Conservation (phyloP, 1,140 invertebrate genomes). For the Panulirus ornatus region DNA sequence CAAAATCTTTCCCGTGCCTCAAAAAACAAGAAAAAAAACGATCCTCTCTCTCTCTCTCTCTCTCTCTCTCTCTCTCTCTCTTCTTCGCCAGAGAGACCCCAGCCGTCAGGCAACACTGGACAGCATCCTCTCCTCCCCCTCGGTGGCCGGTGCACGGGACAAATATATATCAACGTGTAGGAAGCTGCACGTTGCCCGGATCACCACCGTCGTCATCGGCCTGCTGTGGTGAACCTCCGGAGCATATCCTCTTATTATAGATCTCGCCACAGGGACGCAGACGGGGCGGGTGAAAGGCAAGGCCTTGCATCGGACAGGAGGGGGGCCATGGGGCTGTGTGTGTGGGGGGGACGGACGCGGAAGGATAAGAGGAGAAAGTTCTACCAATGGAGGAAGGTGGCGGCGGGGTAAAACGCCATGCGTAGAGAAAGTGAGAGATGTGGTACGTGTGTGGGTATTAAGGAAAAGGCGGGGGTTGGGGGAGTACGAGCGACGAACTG, state of each 20-base stretch:
- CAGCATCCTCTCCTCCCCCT: too few species aligned
- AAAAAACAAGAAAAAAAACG: too few species aligned
- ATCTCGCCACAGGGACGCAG: background rate
- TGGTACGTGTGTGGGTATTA: background rate
- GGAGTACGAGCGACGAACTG: too few species aligned
- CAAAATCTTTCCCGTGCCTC: too few species aligned
- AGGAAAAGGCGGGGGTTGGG: background rate
- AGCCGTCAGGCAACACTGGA: too few species aligned
- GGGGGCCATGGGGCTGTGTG: background rate
- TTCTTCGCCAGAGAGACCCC: too few species aligned
- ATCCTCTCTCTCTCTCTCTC: background rate
- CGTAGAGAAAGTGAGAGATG: background rate
- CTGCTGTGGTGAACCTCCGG: too few species aligned
- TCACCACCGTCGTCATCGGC: too few species aligned
- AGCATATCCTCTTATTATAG: too few species aligned
- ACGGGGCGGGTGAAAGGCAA: background rate
- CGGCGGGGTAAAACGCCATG: background rate
- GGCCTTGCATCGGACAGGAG: background rate
- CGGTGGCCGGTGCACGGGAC: too few species aligned
- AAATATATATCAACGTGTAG: too few species aligned
- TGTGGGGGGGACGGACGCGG: background rate
- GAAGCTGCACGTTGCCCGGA: too few species aligned
- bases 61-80: background rate
- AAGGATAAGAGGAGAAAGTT: background rate
- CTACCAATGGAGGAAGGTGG: background rate